A percentile compares a stretch with the other conserved stretches of the same genome.
Conservation (phyloP, 2,888 invertebrate species). For the Odontothrips loti region DNA sequence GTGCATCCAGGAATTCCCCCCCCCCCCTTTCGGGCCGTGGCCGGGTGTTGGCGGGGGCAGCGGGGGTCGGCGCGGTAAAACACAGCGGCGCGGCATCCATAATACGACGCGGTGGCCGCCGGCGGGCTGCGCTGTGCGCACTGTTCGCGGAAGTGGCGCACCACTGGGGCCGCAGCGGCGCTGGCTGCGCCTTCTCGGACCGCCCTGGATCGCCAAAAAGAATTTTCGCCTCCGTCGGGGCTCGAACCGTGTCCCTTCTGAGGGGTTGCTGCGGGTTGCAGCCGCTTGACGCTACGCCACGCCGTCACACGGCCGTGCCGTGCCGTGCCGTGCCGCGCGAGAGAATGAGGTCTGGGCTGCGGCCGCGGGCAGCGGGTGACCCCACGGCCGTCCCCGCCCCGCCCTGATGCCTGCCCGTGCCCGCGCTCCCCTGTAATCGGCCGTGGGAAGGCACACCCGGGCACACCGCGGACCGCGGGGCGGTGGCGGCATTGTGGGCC, state of each 20-base stretch:
- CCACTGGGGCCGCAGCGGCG: too few relatives aligned
- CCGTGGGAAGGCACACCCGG: neutral
- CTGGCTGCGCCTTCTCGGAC: too few relatives aligned
- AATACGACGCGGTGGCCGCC: neutral
- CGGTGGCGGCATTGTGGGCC: neutral
- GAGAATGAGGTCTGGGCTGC: slow-evolving; percentile 1
- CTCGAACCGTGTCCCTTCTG: too few relatives aligned
- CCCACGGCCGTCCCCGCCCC: neutral
- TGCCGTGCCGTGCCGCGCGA: too few relatives aligned
- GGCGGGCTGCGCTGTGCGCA: neutral
- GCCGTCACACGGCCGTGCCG: too few relatives aligned
- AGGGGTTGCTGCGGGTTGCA: too few relatives aligned
- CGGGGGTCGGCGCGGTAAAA: neutral
- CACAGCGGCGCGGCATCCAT: slow-evolving; percentile 19
- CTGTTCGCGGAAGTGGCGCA: slow-evolving; percentile 9
- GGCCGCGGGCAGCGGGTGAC: neutral
- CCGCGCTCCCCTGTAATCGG: neutral
- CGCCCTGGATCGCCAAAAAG: too few relatives aligned
- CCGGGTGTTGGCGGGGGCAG: slow-evolving; percentile 11
- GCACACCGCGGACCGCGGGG: neutral
- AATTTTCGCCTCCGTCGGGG: too few relatives aligned
- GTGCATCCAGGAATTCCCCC: slow-evolving; percentile 18
- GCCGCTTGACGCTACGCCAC: too few relatives aligned
- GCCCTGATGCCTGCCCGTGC: neutral
- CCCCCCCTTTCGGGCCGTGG: neutral